Evolutionary conservation across 2,888 invertebrate species (phyloP).

Genomic region (Eupithecia pulchellata): DNA sequence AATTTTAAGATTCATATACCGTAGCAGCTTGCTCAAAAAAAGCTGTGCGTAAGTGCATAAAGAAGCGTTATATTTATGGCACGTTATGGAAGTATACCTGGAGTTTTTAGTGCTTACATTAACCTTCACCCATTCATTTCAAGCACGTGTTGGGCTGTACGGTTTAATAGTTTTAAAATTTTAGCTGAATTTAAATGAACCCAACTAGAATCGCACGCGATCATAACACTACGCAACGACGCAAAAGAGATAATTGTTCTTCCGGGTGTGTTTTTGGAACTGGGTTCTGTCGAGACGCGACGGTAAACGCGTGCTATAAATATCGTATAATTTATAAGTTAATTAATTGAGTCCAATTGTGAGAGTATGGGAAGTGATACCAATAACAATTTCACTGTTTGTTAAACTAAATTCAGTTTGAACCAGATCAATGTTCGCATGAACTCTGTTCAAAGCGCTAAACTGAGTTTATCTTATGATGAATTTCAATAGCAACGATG

Average conservation of each 20-base stretch:
- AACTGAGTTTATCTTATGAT: too few species aligned
- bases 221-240: constrained; percentile 28
- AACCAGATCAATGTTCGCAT: too few species aligned
- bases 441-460: too few species aligned
- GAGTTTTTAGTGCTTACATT: constrained; percentile 13
- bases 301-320: not conserved
- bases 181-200: not conserved
- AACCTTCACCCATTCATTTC: constrained; percentile 29
- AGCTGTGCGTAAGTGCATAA: not conserved
- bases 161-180: not conserved
- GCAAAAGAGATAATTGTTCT: constrained; percentile 42
- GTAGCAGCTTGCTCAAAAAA: not conserved
- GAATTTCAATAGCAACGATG: too few species aligned
- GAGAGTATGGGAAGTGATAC: not conserved
- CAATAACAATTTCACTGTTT: not conserved
- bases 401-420: too few species aligned
- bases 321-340: not conserved
- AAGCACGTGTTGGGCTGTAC: constrained; percentile 14
- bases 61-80: not conserved
- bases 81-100: not conserved
- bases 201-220: constrained; percentile 14
- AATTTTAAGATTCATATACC: not conserved
- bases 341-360: not conserved
- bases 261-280: constrained; percentile 44
- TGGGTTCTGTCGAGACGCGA: not conserved